Base-by-base conservation (phyloP, 2,888 invertebrate genomes). In the Villa cingulata region DNA sequence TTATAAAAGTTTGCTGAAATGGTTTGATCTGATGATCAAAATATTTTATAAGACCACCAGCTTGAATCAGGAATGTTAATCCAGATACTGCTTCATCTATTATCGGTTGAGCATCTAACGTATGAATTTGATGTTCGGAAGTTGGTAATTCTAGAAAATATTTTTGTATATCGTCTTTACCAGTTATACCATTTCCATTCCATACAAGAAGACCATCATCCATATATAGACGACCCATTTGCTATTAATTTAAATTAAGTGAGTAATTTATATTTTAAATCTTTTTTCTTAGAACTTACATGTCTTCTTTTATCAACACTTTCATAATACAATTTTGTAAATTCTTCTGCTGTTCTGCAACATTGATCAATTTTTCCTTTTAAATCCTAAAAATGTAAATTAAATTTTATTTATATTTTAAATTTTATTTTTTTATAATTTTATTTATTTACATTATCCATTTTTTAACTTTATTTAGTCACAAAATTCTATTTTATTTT, bases 101-200 rank as follows among this genome's bases (percentile, higher is more conserved):
- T 45, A 94, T 75, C 7, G 91, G 89, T 61, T 95, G 95, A 1
- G 91, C 82, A 65, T 96, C 95, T 45, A 94, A 70, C 1, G 86
- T 84, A 53, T 75, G 77, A 42, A 92, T 61, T 4, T 72, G 73
- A 63, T 92, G 91, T 55, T 82, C 82, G 18, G 89, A 83, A 0
- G 81, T 68, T 3, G 95, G 94, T 48, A 95, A 70, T 54, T 86
- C 84, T 62, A 84, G 78, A 53, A 86, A 78, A 62, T 90, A 94
- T 60, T 87, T 86, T 59, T 87, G 82, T 48, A 96, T 90, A 52
- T 78, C 78, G 34, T 86, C 85, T 59, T 78, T 82, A 7, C 90
- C 90, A 46, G 74, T 78, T 1, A 85, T 74, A 7, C 84, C 83
- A 67, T 89, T 90, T 27, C 95, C 95, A 72, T 95, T 94, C 94